Evolutionary conservation across 2,888 invertebrate species (phyloP).

Genomic region (Lasioglossum figueresi): DNA sequence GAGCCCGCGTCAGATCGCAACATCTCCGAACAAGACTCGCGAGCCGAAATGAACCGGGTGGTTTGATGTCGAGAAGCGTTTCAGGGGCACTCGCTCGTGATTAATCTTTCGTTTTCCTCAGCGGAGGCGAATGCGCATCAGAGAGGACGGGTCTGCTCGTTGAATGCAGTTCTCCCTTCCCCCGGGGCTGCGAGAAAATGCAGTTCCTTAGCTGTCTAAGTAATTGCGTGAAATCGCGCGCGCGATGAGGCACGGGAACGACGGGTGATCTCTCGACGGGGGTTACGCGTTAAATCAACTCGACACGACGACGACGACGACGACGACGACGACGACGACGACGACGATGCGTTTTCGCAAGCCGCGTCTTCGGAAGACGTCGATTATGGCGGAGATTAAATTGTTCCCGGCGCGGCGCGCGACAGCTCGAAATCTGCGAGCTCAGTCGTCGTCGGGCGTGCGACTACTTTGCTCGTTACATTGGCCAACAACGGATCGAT

Average conservation of each 20-base stretch:
- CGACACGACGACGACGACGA: background rate
- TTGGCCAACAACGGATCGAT: slow-evolving; percentile 53
- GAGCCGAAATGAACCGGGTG: background rate
- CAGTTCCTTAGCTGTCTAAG: slow-evolving; percentile 26
- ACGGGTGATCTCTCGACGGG: slow-evolving; percentile 14
- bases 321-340: background rate
- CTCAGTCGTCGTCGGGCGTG: slow-evolving; percentile 14
- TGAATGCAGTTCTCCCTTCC: background rate
- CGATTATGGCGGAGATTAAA: slow-evolving; percentile 35
- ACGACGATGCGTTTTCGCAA: background rate
- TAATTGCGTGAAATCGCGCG: slow-evolving; percentile 38
- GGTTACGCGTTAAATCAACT: slow-evolving; percentile 19
- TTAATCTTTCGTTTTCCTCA: background rate
- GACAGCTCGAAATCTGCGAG: slow-evolving; percentile 34
- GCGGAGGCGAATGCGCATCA: background rate
- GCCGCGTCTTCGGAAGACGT: slow-evolving; percentile 11
- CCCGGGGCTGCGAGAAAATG: background rate
- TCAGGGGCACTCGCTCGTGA: background rate
- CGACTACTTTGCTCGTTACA: slow-evolving; percentile 50
- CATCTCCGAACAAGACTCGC: slow-evolving; percentile 14
- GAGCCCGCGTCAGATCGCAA: background rate
- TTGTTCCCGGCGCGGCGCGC: background rate
- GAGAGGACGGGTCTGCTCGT: background rate
- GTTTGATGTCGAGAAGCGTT: background rate
- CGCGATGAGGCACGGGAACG: slow-evolving; percentile 12